Conservation (phyloP, 2,113 vertebrate genomes). For the Myrmecobius fasciatus region DNA sequence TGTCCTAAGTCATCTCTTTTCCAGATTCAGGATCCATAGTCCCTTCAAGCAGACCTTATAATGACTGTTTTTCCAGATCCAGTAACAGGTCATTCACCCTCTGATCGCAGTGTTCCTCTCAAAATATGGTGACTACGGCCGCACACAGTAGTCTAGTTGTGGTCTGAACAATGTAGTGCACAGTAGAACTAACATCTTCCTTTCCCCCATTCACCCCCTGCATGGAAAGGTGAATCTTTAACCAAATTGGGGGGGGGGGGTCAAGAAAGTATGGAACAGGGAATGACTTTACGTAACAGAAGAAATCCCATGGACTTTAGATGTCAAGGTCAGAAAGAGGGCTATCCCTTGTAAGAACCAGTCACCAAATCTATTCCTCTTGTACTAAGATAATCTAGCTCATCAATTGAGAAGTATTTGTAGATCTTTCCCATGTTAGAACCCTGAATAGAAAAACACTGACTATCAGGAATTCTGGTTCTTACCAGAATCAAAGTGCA, state of each 20-base stretch:
- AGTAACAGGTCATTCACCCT: background rate
- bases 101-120: background rate
- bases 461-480: background rate
- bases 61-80: background rate
- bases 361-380: background rate
- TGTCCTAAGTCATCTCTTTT: background rate
- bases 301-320: background rate
- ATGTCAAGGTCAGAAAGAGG: background rate
- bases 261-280: background rate
- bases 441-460: background rate
- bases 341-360: background rate
- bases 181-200: background rate
- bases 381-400: background rate
- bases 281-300: background rate
- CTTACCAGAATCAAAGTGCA: background rate
- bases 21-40: background rate
- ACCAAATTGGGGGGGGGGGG: background rate
- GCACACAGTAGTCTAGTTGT: background rate
- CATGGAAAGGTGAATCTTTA: too few species aligned
- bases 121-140: background rate
- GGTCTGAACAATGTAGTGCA: background rate
- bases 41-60: background rate
- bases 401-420: too few species aligned
- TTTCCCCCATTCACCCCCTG: background rate
- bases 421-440: background rate